A percentile compares a stretch with the other conserved stretches of the same genome.
Conservation (phyloP, 2,888 invertebrate species). For the Rhingia rostrata region DNA sequence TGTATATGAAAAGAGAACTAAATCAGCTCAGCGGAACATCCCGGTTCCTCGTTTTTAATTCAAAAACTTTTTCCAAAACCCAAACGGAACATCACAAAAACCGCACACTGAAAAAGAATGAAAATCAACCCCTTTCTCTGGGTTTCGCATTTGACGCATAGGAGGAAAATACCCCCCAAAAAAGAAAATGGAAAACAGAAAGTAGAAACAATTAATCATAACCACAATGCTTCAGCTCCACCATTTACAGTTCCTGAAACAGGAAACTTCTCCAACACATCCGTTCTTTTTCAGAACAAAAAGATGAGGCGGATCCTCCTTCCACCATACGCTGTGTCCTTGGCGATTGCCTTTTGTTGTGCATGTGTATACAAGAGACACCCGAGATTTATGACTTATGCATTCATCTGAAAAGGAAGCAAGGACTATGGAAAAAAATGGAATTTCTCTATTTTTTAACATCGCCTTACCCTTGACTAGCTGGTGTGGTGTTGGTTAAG, state of each 20-base stretch:
- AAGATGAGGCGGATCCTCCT: background rate
- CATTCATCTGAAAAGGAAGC: slow-evolving; percentile 71
- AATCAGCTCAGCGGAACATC: no score
- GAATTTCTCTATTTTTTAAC: slow-evolving; percentile 22
- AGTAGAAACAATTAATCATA: slow-evolving; percentile 66
- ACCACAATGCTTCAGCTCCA: slow-evolving; percentile 50
- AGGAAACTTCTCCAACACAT: slow-evolving; percentile 48
- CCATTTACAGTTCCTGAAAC: slow-evolving; percentile 48
- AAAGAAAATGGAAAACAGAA: slow-evolving; percentile 10
- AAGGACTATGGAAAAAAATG: slow-evolving; percentile 49
- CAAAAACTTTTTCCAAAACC: no score
- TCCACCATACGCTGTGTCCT: slow-evolving; percentile 49
- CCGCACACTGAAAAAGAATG: background rate
- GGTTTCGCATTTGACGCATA: background rate
- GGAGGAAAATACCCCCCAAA: no score
- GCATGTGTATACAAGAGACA: slow-evolving; percentile 50
- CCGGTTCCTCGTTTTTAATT: no score
- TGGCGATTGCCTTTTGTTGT: slow-evolving; percentile 62
- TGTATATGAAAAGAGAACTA: no score
- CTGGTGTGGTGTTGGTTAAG: background rate
- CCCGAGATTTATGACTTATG: slow-evolving; percentile 70
- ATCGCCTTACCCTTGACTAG: slow-evolving; percentile 50
- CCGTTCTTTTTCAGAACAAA: slow-evolving; percentile 6
- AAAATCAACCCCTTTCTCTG: background rate
- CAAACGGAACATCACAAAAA: no score